Conservation (phyloP, 1,140 invertebrate genomes). For the Drosophila mayri region DNA sequence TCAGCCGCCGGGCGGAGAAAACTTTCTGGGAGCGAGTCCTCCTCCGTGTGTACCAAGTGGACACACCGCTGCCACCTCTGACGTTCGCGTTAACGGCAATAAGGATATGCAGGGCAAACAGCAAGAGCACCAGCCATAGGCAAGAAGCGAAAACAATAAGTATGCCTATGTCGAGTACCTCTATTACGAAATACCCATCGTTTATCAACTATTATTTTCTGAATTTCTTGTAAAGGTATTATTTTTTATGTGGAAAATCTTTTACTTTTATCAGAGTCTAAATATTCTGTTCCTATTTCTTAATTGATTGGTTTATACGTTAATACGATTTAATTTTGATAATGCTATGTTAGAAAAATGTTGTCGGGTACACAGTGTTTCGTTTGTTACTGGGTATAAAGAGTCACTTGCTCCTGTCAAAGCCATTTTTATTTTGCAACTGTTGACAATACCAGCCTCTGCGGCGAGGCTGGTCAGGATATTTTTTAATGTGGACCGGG, state of each 20-base stretch:
- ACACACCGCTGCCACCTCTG: conserved; percentile 20
- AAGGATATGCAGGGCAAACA: conserved; percentile 46
- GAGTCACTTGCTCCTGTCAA: conserved; percentile 37
- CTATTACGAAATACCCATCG: neutral
- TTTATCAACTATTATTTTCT: neutral
- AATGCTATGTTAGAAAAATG: neutral
- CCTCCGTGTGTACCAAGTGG: conserved; percentile 20
- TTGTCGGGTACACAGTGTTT: neutral
- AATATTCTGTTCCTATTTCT: too few relatives aligned
- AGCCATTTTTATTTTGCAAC: conserved; percentile 74
- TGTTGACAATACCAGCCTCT: conserved; percentile 60
- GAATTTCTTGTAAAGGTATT: neutral
- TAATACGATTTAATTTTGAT: too few relatives aligned
- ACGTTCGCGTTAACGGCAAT: conserved; percentile 3
- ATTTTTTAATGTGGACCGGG: conserved; percentile 21
- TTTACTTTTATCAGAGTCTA: neutral
- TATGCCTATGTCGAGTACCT: neutral
- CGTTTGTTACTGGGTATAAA: neutral
- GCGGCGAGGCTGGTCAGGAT: conserved; percentile 26
- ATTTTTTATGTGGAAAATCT: neutral
- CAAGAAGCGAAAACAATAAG: conserved; percentile 36
- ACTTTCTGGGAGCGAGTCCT: conserved; percentile 5
- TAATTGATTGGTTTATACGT: too few relatives aligned
- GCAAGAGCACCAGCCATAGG: conserved; percentile 42
- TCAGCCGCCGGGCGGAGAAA: conserved; percentile 1